Evolutionary conservation across 2,797 vertebrate species (phyloP).

Genomic region (Intellagama lesueurii): DNA sequence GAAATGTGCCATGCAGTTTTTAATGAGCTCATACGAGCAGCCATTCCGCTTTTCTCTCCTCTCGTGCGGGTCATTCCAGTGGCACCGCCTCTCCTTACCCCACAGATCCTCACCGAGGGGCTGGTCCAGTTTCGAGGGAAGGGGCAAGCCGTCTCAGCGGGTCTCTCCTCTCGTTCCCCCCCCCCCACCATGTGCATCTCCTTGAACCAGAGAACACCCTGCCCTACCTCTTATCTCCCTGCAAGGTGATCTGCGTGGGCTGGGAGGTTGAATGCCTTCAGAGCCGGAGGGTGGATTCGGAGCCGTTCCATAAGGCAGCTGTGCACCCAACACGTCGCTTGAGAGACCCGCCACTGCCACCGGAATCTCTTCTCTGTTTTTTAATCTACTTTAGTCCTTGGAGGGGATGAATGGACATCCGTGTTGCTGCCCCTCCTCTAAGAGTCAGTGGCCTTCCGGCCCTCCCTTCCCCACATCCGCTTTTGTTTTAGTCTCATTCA

Average conservation of each 20-base stretch:
- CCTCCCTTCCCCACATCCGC: no score
- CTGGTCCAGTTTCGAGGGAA: neutral
- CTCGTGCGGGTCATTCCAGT: neutral
- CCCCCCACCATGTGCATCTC: neutral
- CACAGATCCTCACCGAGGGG: neutral
- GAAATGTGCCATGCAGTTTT: slow-evolving; percentile 27
- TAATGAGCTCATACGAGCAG: neutral
- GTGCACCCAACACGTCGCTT: no score
- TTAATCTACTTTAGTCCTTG: neutral
- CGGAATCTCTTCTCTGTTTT: no score
- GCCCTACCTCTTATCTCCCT: no score
- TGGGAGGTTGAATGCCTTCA: neutral
- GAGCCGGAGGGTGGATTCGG: neutral
- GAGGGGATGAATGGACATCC: neutral
- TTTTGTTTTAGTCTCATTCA: no score
- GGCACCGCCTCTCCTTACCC: slow-evolving; percentile 50
- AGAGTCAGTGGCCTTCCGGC: no score
- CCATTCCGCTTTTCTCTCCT: neutral
- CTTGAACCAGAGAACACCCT: neutral
- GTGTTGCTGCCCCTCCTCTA: neutral
- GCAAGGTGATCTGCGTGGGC: neutral
- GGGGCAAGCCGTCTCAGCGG: neutral
- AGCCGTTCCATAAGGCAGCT: neutral
- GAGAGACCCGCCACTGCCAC: neutral
- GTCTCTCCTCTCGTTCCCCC: neutral